These are phyloP conservation scores for Lacerta bilineata DNA, from an alignment of 2,797 vertebrate species.

Conservation along the genomic window DNA sequence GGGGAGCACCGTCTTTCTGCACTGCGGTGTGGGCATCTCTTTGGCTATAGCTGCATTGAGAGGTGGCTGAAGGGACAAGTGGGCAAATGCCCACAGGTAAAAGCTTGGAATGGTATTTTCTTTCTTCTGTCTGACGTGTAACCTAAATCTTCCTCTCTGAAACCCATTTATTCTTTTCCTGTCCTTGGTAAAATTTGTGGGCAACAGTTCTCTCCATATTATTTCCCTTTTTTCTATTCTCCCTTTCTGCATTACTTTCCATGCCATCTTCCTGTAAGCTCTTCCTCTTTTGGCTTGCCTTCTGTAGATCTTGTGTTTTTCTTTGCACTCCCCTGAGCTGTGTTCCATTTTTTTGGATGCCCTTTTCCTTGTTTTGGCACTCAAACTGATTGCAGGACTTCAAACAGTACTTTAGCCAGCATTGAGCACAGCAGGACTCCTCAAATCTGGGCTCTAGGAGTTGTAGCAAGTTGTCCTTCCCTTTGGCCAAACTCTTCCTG, in stretches of 20 bases:
- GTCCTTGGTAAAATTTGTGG: not conserved
- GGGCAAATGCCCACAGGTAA: conserved; percentile 95
- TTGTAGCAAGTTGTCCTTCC: not conserved
- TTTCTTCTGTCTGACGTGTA: not conserved
- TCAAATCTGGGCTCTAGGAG: not conserved
- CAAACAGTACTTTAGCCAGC: not conserved
- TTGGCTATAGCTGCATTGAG: conserved; percentile 92
- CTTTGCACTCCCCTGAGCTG: not conserved
- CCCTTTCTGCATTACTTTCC: not conserved
- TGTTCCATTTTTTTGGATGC: not conserved
- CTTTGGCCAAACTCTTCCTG: not conserved
- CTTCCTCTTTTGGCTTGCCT: not conserved
- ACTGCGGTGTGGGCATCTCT: conserved; percentile 94
- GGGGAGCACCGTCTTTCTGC: conserved; percentile 92
- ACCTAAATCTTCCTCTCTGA: not conserved
- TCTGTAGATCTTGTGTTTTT: not conserved
- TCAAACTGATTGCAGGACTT: not conserved
- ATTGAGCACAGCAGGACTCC: not conserved
- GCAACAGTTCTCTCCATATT: not conserved
- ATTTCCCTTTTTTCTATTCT: too few relatives aligned
- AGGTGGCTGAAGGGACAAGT: conserved; percentile 92
- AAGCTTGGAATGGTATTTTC: not conserved
- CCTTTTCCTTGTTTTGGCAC: not conserved
- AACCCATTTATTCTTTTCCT: not conserved
- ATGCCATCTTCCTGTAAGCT: not conserved